Conservation (phyloP, 2,113 vertebrate species). For the Corvus moneduloides region DNA sequence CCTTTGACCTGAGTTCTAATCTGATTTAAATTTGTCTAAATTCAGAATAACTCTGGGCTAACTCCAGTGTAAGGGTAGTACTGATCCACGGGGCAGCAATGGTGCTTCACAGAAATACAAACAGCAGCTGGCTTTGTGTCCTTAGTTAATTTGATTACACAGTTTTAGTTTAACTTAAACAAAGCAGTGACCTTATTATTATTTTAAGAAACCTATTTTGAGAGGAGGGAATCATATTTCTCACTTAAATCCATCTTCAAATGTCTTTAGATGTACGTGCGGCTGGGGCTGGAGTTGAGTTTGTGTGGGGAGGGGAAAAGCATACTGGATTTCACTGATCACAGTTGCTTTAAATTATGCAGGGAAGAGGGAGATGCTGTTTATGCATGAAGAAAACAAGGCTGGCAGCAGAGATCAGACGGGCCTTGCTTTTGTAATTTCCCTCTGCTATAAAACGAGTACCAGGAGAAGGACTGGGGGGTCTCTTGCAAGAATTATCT, state of each 20-base stretch:
- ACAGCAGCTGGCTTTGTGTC: slow-evolving; percentile 18
- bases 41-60: neutral
- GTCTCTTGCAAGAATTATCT: neutral
- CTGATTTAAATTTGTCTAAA: neutral
- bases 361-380: neutral
- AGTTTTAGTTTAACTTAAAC: slow-evolving; percentile 19
- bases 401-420: neutral
- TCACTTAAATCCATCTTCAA: slow-evolving; percentile 13
- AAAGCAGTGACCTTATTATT: slow-evolving; percentile 15
- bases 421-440: neutral
- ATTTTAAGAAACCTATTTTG: slow-evolving; percentile 30
- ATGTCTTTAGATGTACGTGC: neutral
- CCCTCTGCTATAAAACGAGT: neutral
- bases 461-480: neutral
- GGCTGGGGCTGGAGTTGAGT: neutral
- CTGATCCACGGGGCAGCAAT: neutral
- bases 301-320: neutral
- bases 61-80: neutral
- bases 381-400: neutral
- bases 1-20: neutral
- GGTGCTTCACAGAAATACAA: neutral
- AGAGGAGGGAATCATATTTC: neutral
- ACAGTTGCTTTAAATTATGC: slow-evolving; percentile 31
- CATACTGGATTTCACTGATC: neutral
- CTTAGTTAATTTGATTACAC: slow-evolving; percentile 24